Evolutionary conservation across 2,113 vertebrate species (phyloP).

Genomic region (Canis aureus): DNA sequence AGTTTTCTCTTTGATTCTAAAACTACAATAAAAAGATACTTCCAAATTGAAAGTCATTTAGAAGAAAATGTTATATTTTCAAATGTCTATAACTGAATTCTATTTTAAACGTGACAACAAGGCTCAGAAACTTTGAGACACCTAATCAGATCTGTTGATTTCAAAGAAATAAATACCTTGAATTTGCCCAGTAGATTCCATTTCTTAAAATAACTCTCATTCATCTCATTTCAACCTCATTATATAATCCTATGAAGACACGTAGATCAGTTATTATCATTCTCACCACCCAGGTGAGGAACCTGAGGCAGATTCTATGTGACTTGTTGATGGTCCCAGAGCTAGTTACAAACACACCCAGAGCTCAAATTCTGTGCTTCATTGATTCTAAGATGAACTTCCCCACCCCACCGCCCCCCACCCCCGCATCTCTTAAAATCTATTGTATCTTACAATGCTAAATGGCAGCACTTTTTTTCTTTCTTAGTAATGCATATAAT

Average conservation of each 20-base stretch:
- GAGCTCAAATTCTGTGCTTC: slow-evolving; percentile 15
- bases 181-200: slow-evolving; percentile 50
- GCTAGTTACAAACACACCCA: slow-evolving; percentile 12
- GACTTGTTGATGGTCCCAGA: neutral
- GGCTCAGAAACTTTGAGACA: slow-evolving; percentile 9
- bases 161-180: slow-evolving; percentile 48
- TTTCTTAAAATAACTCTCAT: slow-evolving; percentile 59
- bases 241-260: neutral
- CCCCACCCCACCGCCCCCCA: neutral
- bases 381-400: neutral
- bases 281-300: neutral
- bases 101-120: slow-evolving; percentile 70
- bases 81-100: slow-evolving; percentile 62
- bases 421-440: slow-evolving; percentile 25
- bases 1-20: slow-evolving; percentile 67
- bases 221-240: neutral
- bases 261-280: neutral
- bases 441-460: slow-evolving; percentile 37
- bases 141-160: slow-evolving; percentile 40
- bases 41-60: slow-evolving; percentile 58
- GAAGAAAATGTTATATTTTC: slow-evolving; percentile 54
- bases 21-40: slow-evolving; percentile 63
- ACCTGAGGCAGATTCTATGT: neutral
- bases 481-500: slow-evolving; percentile 33
- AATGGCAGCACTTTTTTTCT: slow-evolving; percentile 18